phyloP scores from a whole-genome alignment of 2,888 invertebrate species.

The Acronicta aceris region DNA sequence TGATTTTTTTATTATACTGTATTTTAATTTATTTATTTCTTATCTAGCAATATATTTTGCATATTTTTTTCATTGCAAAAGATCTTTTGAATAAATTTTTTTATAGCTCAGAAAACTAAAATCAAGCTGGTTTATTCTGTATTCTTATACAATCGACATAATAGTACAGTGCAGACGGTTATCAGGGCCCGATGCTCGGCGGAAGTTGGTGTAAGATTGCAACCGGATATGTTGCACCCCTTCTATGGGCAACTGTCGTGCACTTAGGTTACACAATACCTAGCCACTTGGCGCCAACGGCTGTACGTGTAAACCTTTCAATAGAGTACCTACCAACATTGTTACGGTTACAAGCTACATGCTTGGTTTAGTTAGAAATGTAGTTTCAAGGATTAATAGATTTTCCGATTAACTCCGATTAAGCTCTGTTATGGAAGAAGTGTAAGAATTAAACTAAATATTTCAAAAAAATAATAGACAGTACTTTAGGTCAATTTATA shows the following conservation, averaged over 20 bases:
- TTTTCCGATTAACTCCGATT: no score
- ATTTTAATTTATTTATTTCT: no score
- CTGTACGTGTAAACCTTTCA: slow-evolving; percentile 13
- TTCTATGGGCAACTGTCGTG: slow-evolving; percentile 62
- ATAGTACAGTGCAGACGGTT: slow-evolving; percentile 41
- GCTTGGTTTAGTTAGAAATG: neutral
- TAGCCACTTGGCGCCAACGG: slow-evolving; percentile 31
- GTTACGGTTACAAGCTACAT: slow-evolving; percentile 7
- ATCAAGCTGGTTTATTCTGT: slow-evolving; percentile 1
- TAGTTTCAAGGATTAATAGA: neutral
- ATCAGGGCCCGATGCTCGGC: slow-evolving; percentile 53
- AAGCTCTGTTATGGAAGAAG: no score
- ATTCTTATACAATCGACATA: slow-evolving; percentile 23
- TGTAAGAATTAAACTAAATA: no score
- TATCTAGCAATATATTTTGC: no score
- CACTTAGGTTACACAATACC: slow-evolving; percentile 66
- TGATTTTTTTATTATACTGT: no score
- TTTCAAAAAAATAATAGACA: no score
- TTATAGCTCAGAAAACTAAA: slow-evolving; percentile 4
- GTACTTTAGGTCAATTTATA: no score
- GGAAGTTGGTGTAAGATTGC: slow-evolving; percentile 86
- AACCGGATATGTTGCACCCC: slow-evolving; percentile 79
- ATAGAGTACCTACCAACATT: neutral
- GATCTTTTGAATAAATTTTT: no score
- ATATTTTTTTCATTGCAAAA: no score